Conservation (phyloP, 1,140 invertebrate species). For the Drosophila malerkotliana region DNA sequence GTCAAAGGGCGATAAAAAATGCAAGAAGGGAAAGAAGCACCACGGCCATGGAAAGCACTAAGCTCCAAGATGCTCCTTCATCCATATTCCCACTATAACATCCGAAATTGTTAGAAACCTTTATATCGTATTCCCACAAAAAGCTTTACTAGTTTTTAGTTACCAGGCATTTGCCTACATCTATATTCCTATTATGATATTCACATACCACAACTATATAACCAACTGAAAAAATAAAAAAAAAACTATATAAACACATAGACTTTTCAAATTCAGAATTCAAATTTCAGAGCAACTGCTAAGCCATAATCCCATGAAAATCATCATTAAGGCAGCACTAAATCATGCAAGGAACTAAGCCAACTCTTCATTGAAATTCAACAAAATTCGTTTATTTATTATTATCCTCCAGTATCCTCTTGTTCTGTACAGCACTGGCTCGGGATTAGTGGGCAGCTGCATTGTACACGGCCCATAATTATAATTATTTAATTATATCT, state of each 20-base stretch:
- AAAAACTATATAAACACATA: not conserved
- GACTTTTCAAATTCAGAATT: no score
- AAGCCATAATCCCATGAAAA: no score
- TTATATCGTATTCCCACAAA: not conserved
- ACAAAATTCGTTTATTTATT: not conserved
- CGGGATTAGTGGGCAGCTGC: constrained; percentile 12
- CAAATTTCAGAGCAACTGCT: no score
- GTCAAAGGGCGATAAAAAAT: not conserved
- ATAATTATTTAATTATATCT: constrained; percentile 31
- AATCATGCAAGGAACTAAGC: no score
- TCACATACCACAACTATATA: not conserved
- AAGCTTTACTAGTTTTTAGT: not conserved
- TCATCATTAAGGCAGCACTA: no score
- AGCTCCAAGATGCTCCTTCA: not conserved
- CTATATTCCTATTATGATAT: no score
- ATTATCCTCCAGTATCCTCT: not conserved
- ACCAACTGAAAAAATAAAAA: not conserved
- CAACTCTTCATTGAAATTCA: not conserved
- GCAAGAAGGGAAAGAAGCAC: constrained; percentile 13
- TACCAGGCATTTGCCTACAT: no score
- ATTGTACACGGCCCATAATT: constrained; percentile 4
- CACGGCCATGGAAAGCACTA: constrained; percentile 2
- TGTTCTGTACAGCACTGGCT: not conserved
- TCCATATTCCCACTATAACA: not conserved
- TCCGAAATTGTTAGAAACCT: not conserved